Percentiles rank a stretch among this genome's conserved stretches.
phyloP scores from a whole-genome alignment of 2,113 vertebrate species.

The Triplophysa tibetana region DNA sequence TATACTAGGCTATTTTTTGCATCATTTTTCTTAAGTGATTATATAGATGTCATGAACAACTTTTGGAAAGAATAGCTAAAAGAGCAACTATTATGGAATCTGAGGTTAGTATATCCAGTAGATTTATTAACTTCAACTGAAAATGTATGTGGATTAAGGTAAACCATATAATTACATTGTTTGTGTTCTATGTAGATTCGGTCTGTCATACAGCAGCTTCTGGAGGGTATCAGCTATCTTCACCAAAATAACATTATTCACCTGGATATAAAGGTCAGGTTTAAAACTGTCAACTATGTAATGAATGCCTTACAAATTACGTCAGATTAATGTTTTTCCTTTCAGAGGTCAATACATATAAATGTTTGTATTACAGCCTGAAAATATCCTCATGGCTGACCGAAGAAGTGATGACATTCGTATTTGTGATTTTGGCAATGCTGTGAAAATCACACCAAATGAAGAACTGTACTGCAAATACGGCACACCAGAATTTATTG shows the following conservation, averaged over 20 bases:
- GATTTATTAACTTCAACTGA: background rate
- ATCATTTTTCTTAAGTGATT: conserved; percentile 57
- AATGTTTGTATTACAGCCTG: conserved; percentile 74
- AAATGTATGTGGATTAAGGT: no score
- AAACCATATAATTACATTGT: background rate
- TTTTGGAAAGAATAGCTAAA: conserved; percentile 86
- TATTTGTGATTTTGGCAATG: conserved; percentile 93
- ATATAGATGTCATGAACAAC: conserved; percentile 87
- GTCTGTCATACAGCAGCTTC: conserved; percentile 80
- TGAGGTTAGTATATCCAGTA: conserved; percentile 74
- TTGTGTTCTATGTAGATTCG: conserved; percentile 77
- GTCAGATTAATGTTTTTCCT: no score
- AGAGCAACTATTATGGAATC: conserved; percentile 83
- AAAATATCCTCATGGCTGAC: conserved; percentile 89
- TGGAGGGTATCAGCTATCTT: conserved; percentile 89
- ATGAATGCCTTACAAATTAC: background rate
- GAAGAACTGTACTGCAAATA: conserved; percentile 89
- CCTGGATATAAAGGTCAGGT: conserved; percentile 85
- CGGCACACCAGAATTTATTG: conserved; percentile 90
- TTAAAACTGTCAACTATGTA: background rate
- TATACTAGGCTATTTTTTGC: background rate
- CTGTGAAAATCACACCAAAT: conserved; percentile 75
- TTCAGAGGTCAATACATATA: background rate
- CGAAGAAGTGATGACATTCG: conserved; percentile 81
- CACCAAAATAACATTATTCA: conserved; percentile 87